Base-by-base conservation (phyloP, 2,888 invertebrate genomes). In the Pristionchus japonicus region DNA sequence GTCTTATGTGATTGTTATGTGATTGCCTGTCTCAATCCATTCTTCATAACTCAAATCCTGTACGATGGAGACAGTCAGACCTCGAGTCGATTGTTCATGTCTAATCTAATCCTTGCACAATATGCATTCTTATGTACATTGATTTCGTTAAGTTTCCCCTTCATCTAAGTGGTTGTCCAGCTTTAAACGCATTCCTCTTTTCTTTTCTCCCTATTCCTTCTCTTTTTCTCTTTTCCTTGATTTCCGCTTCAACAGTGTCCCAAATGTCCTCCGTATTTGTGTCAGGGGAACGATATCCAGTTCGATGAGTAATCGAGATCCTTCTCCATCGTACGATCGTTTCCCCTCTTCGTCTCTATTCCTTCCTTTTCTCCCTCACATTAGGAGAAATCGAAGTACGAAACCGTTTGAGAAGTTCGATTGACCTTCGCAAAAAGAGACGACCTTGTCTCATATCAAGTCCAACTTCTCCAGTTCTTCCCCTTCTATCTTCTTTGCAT, bases 401-500 rank as follows among this genome's bases (percentile, higher is more conserved):
- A 52, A 83, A 52, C 82, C 23, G 82, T 83, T 52, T 83, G 52
- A 34, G 27, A 57, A 85, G 82, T 49, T 82, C 85, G 40, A 85
- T 40, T 43, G 85, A 57, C 64, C 61, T 85, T 64, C 64, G n/a
- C 64, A 57, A 43, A 27, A 40, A 85, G 43, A 57, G 85, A 85
- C 64, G 61, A 43, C 85, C 85, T 85, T 64, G 85, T 85, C 85
- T 85, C 85, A 83, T 83, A 83, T 83, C 82, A 83, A 83, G 52
- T 83, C 49, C 64, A 27, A 64, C 85, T 40, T 64, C 64, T 40
- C 27, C 27, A 13, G 27, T n/a, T 23, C 31, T 23, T 27, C n/a
- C 47, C 80, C 80, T 47, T 40, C 49, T 40, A 77, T 47, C 43
- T 40, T 40, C 80, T 17, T 47, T 31, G 52, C 82, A 37, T 52